phyloP scores from a whole-genome alignment of 2,888 invertebrate genomes.

The Endomychus coccineus region DNA sequence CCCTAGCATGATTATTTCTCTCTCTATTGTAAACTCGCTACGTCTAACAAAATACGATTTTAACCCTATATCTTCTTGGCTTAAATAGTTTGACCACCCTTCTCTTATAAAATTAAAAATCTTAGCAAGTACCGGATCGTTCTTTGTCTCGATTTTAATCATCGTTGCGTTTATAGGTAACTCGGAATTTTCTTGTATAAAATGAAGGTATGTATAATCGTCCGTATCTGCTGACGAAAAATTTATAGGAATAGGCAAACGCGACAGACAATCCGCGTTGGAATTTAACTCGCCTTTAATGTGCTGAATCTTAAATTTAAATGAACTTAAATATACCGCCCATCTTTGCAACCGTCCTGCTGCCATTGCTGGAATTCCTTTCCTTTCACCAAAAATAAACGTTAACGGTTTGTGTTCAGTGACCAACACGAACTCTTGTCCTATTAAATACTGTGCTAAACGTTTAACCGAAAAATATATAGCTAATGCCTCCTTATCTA shows the following conservation, averaged over 20 bases:
- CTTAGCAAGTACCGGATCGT: conserved; percentile 1
- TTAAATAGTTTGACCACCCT: conserved; percentile 1
- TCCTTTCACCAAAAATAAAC: conserved; percentile 12
- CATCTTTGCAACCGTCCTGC: conserved; percentile 18
- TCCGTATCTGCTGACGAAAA: too few species aligned
- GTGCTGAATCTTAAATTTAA: conserved; percentile 14
- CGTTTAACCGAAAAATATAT: conserved; percentile 11
- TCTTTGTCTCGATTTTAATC: conserved; percentile 1
- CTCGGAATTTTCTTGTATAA: conserved; percentile 5
- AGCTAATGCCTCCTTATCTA: conserved; percentile 17
- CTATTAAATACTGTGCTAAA: conserved; percentile 12
- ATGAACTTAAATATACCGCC: conserved; percentile 16
- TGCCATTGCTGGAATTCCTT: conserved; percentile 14
- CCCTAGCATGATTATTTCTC: conserved; percentile 12
- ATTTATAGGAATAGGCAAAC: conserved; percentile 13
- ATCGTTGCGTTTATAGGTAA: conserved; percentile 4
- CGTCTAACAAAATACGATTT: conserved; percentile 8
- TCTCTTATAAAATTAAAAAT: conserved; percentile 3
- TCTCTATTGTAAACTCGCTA: conserved; percentile 9
- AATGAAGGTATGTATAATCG: too few species aligned
- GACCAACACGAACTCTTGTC: conserved; percentile 10
- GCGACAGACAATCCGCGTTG: conserved; percentile 13
- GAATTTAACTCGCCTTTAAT: conserved; percentile 14
- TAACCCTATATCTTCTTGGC: conserved; percentile 4
- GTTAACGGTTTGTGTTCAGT: conserved; percentile 17